These are phyloP conservation scores for Sitta carolinensis DNA, from an alignment of 2,797 vertebrate genomes.

Conservation along the genomic window DNA sequence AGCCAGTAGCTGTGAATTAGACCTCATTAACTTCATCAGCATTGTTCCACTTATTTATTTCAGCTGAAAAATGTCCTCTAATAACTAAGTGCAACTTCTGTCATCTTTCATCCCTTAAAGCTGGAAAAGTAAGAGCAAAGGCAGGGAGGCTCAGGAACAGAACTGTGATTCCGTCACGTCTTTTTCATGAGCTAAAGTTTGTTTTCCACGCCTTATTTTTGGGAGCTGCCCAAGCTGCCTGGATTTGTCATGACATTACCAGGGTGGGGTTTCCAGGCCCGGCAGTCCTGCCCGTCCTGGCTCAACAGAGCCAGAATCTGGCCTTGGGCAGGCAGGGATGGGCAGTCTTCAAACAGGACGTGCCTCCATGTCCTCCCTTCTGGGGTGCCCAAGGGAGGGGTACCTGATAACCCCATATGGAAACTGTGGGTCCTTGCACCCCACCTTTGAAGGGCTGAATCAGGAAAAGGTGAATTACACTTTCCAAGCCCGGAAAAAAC, in stretches of 20 bases:
- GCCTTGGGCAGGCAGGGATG: slow-evolving; percentile 51
- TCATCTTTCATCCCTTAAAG: neutral
- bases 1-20: neutral
- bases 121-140: neutral
- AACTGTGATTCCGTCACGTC: neutral
- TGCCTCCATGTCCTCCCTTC: slow-evolving; percentile 49
- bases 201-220: slow-evolving; percentile 25
- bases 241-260: slow-evolving; percentile 55
- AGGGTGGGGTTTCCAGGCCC: slow-evolving; percentile 51
- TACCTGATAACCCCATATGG: slow-evolving; percentile 59
- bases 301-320: slow-evolving; percentile 9
- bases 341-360: slow-evolving; percentile 71
- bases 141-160: neutral
- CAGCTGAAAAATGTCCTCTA: neutral
- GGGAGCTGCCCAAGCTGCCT: slow-evolving; percentile 18
- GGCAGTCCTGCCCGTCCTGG: neutral
- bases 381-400: slow-evolving; percentile 59
- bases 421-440: slow-evolving; percentile 45
- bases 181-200: neutral
- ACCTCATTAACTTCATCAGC: neutral
- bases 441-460: slow-evolving; percentile 65
- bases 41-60: neutral
- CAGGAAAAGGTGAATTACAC: slow-evolving; percentile 48
- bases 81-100: neutral
- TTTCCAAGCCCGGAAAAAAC: slow-evolving; percentile 25